Percentiles rank a stretch among this genome's conserved stretches.
phyloP scores from a whole-genome alignment of 1,140 invertebrate genomes.

The Drosophila sulfurigaster region DNA sequence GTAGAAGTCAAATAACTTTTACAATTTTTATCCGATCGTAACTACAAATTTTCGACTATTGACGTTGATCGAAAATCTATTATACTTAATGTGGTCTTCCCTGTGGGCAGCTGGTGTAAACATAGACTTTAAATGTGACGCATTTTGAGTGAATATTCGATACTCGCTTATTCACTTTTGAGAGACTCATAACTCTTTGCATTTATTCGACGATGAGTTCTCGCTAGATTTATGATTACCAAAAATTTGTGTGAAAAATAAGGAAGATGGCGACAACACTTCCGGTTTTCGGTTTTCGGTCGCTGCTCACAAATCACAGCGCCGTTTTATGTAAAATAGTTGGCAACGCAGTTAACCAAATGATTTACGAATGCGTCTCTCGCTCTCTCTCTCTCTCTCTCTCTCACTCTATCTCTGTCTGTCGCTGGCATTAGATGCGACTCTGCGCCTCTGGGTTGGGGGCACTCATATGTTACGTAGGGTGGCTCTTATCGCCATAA shows the following conservation, averaged over 20 bases:
- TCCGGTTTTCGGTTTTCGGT: conserved; percentile 35
- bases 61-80: too few relatives aligned
- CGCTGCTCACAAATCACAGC: conserved; percentile 60
- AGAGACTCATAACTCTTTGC: conserved; percentile 18
- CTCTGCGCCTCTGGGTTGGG: neutral
- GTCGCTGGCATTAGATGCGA: conserved; percentile 55
- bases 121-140: too few relatives aligned
- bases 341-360: conserved; percentile 70
- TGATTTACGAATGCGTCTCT: conserved; percentile 72
- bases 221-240: conserved; percentile 57
- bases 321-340: conserved; percentile 71
- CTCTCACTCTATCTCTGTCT: too few relatives aligned
- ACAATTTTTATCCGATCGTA: too few relatives aligned
- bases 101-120: too few relatives aligned
- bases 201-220: conserved; percentile 27
- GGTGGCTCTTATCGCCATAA: conserved; percentile 24
- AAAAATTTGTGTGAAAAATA: conserved; percentile 1
- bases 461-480: conserved; percentile 1
- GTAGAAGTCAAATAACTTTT: too few relatives aligned
- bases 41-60: too few relatives aligned
- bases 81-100: too few relatives aligned
- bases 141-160: neutral
- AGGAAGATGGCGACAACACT: conserved; percentile 70
- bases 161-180: neutral
- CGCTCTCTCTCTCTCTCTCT: too few relatives aligned